These are phyloP conservation scores for Muricea muricata DNA, from an alignment of 92 coral and sea anemone species.

Conservation along the genomic window DNA sequence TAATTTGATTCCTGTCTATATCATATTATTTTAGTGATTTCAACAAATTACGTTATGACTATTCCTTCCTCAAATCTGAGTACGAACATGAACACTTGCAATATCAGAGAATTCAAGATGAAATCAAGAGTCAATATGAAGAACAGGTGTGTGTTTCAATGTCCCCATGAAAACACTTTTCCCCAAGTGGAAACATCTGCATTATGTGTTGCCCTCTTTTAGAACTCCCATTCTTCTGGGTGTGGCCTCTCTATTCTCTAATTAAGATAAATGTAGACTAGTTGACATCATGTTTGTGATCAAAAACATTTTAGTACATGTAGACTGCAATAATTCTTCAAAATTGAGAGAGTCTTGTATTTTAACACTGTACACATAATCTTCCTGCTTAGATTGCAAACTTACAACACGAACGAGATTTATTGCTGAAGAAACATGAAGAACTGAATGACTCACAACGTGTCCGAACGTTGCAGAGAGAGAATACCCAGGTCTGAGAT, in stretches of 20 bases:
- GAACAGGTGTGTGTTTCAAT: no score
- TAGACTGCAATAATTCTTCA: no score
- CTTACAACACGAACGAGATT: constrained; percentile 83
- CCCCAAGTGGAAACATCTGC: no score
- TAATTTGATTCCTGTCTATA: no score
- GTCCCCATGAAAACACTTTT: no score
- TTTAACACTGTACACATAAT: not conserved
- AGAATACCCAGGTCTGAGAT: constrained; percentile 87
- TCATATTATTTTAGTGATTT: constrained; percentile 92
- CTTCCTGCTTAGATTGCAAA: constrained; percentile 53
- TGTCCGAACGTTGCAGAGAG: constrained; percentile 84
- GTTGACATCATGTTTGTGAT: no score
- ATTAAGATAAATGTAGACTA: no score
- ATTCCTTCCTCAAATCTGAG: constrained; percentile 95
- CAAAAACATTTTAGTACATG: no score
- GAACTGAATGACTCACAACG: constrained; percentile 85
- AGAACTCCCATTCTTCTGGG: no score
- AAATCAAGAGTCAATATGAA: constrained; percentile 84
- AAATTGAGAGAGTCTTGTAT: no score
- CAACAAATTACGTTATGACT: constrained; percentile 96
- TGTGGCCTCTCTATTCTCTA: no score
- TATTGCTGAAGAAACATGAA: constrained; percentile 81
- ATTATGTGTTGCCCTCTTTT: no score
- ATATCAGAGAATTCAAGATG: constrained; percentile 65
- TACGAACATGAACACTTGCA: constrained; percentile 95